These are phyloP conservation scores for Nebria brevicollis DNA, from an alignment of 2,888 invertebrate species.

Conservation along the genomic window DNA sequence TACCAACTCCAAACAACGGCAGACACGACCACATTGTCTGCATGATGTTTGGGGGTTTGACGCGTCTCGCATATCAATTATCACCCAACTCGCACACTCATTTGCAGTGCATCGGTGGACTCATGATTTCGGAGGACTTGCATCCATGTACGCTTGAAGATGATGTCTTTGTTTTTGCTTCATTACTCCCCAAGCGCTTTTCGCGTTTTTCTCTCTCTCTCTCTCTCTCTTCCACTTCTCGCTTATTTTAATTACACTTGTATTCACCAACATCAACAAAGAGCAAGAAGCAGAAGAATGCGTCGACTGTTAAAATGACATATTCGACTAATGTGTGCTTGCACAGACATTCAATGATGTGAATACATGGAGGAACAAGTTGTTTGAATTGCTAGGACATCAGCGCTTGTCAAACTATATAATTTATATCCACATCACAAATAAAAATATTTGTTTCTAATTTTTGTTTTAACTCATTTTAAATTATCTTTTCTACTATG, in stretches of 20 bases:
- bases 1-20: not conserved
- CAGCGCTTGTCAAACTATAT: not conserved
- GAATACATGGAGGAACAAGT: not conserved
- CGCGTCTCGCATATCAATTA: conserved; percentile 22
- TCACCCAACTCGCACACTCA: conserved; percentile 12
- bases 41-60: conserved; percentile 5
- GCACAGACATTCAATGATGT: not conserved
- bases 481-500: not conserved
- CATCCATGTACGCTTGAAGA: not conserved
- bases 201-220: not conserved
- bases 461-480: not conserved
- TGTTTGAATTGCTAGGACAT: not conserved
- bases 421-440: not conserved
- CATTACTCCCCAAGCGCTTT: not conserved
- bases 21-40: conserved; percentile 1
- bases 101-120: conserved; percentile 5
- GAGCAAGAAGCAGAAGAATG: not conserved
- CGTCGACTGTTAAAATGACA: not conserved
- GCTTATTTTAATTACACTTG: not conserved
- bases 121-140: not conserved
- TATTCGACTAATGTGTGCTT: not conserved
- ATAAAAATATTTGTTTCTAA: no score
- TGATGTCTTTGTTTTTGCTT: conserved; percentile 1
- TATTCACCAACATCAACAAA: not conserved
- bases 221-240: not conserved